A percentile compares a stretch with the other conserved stretches of the same genome.
Conservation (phyloP, 2,797 vertebrate species). For the Lepus townsendii region DNA sequence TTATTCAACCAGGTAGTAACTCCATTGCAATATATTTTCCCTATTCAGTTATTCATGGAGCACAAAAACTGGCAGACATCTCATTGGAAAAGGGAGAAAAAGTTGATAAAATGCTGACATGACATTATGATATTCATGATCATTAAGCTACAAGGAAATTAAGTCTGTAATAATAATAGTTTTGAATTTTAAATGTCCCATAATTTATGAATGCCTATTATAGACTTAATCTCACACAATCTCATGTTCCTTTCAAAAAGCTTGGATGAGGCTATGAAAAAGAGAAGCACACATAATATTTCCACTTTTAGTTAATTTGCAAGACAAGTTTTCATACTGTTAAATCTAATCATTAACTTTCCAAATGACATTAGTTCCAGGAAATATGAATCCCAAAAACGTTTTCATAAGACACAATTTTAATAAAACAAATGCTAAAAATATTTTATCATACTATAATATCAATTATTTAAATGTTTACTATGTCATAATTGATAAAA, state of each 20-base stretch:
- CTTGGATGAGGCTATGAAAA: slow-evolving; percentile 45
- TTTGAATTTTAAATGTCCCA: slow-evolving; percentile 75
- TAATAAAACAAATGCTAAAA: slow-evolving; percentile 42
- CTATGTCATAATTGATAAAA: slow-evolving; percentile 3
- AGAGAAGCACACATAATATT: slow-evolving; percentile 11
- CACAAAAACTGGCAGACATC: slow-evolving; percentile 60
- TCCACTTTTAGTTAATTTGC: slow-evolving; percentile 16
- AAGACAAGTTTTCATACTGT: not conserved
- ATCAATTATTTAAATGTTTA: slow-evolving; percentile 15
- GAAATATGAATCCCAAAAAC: slow-evolving; percentile 44
- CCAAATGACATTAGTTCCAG: slow-evolving; percentile 49
- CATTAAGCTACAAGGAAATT: slow-evolving; percentile 73
- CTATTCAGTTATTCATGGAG: slow-evolving; percentile 59
- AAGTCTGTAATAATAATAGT: slow-evolving; percentile 57
- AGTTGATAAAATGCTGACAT: slow-evolving; percentile 64
- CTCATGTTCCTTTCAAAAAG: slow-evolving; percentile 50
- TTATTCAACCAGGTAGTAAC: not conserved
- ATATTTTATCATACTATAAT: not conserved
- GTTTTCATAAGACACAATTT: slow-evolving; percentile 41
- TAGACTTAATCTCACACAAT: slow-evolving; percentile 53
- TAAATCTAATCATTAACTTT: slow-evolving; percentile 38
- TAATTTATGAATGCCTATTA: slow-evolving; percentile 78
- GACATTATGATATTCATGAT: slow-evolving; percentile 56
- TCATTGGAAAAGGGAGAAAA: slow-evolving; percentile 74
- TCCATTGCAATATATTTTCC: slow-evolving; percentile 1